Evolutionary conservation across 2,113 vertebrate species (phyloP).

Genomic region (Fregetta grallaria): DNA sequence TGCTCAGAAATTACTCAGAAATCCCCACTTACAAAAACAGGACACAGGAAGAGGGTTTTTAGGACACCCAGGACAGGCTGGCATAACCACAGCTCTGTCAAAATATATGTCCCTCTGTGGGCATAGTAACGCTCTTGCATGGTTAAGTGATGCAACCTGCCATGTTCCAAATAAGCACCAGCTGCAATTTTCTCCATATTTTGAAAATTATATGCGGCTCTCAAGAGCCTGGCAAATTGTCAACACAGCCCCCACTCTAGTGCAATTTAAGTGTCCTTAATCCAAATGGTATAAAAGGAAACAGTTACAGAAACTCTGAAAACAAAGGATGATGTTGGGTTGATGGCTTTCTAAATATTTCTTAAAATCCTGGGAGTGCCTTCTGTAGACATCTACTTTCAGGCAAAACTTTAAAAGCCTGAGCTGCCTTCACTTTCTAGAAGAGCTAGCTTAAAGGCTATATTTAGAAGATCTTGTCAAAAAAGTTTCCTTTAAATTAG

Average conservation of each 20-base stretch:
- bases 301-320: constrained; percentile 10
- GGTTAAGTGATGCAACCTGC: background rate
- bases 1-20: constrained; percentile 66
- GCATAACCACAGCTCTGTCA: constrained; percentile 14
- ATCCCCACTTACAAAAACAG: constrained; percentile 53
- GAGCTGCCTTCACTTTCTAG: background rate
- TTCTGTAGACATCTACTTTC: background rate
- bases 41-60: constrained; percentile 35
- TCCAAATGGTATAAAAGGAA: constrained; percentile 36
- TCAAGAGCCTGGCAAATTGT: constrained; percentile 13
- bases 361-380: background rate
- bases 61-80: constrained; percentile 52
- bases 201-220: constrained; percentile 7
- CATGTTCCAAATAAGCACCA: constrained; percentile 5
- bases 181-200: constrained; percentile 13
- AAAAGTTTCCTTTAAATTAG: constrained; percentile 4
- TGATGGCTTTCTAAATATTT: background rate
- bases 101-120: constrained; percentile 21
- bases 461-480: background rate
- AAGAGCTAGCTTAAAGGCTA: background rate
- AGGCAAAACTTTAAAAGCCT: background rate
- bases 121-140: background rate
- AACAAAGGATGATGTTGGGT: background rate
- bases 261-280: background rate
- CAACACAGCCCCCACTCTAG: background rate